Base-by-base conservation (phyloP, 2,797 vertebrate species). In the Characodon lateralis region DNA sequence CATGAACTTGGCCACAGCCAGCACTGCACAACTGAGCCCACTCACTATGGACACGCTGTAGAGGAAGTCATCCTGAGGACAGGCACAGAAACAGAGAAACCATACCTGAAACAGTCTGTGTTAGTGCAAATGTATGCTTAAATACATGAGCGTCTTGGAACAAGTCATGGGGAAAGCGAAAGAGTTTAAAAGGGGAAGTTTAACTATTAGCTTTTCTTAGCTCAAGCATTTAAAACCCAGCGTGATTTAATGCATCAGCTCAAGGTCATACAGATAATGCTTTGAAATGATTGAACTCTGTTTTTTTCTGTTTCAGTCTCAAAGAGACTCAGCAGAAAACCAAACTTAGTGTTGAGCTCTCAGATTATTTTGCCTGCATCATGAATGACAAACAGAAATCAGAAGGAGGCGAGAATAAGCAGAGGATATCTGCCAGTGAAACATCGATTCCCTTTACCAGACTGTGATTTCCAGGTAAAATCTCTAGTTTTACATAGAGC, bases 11-110 rank as follows among this genome's bases (percentile, higher is more conserved):
- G 96, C 90, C 81, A 97, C 96, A 39, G 98, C 97, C 93, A 99
- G 94, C 86, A 95, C 89, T 72, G 96, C 94, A 92, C 98, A 99
- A 9, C 96, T 91, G 91, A 99, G 93, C 80, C 98, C 98, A 74
- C 98, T 99, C 91, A 99, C 91, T 92, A 99, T 95, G 73, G 98
- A 98, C 81, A 99, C 98, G 6, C 97, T 98, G 83, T 96, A 98
- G 84, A 99, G 96, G 91, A 99, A 99, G 89, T 97, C 96, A 74
- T 98, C 98, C 98, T 99, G 88, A 61, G 78, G 73, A 51, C 48
- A 81, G 24, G 74, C 84, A 82, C 9, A 9, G 10, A 7, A 9
- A 31, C 12, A 5, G 6, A 81, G 31, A 73, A 68, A 56, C 66
- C 0, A 35, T 20, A 50, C 22, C 24, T 7, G 46, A 56, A 51